Evolutionary conservation across 2,888 invertebrate genomes (phyloP), one percentile per base, ranked within the genome.

Genomic region (Brachypalpus laphriformis): DNA sequence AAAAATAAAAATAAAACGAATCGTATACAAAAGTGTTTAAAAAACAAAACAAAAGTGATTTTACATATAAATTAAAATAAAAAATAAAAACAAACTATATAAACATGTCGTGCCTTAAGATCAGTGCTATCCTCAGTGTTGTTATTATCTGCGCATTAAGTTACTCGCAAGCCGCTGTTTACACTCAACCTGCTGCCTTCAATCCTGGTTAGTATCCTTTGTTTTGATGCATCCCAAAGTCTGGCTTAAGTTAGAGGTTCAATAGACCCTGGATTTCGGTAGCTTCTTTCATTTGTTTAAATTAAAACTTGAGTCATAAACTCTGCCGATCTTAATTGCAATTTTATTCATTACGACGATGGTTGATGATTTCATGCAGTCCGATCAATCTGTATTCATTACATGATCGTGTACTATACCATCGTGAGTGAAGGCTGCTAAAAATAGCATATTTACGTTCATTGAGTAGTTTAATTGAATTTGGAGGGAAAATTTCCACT

Each of bases 181-280:
- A 88, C 78, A 89, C 89, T 20, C 90, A 91, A 82, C 90, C 89
- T 16, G 89, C 90, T 47, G 72, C 89, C n/a, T 86, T 88, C 28
- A 89, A 89, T 89, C 88, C 90, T 89, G 91, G 91, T 91, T 87
- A 91, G 90, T 91, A 90, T 78, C 22, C 45, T 49, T 40, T 74
- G n/a, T 72, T 78, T 72, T 56, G 1, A 16, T 45, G 14, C 6
- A 16, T 28, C 16, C 9, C 49, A 40, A 28, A 28, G 16, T 57
- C 16, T 61, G 20, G 9, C 5, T 40, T 3, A 65, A n/a, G n/a
- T n/a, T n/a, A n/a, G n/a, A n/a, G 40, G 82, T 82, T 82, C 82
- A 77, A 59, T 47, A 82, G 59, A 77, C 82, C 66, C 34, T 49
- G 5, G 34, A 11, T 31, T 45, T 31, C 63, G 20, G 37, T 54